Percentiles rank a stretch among this genome's conserved stretches.
phyloP scores from a whole-genome alignment of 2,113 vertebrate genomes.

The Arothron firmamentum region DNA sequence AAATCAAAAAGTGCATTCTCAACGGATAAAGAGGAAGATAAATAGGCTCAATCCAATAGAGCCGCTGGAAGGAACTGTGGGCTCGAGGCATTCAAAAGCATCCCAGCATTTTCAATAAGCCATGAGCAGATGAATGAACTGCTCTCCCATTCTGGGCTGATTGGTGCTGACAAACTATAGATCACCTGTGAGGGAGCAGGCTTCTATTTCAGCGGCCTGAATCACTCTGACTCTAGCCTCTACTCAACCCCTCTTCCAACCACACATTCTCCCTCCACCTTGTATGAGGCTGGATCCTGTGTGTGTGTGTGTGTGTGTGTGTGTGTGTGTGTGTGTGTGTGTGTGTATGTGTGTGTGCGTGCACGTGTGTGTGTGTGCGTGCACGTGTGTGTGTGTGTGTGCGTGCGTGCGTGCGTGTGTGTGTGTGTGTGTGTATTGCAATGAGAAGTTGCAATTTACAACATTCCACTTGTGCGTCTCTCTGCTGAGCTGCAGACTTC shows the following conservation, averaged over 20 bases:
- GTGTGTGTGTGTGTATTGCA: no score
- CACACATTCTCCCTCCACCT: no score
- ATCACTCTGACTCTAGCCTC: slow-evolving; percentile 49
- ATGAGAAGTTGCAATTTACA: no score
- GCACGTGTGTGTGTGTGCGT: no score
- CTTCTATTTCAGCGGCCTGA: slow-evolving; percentile 56
- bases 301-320: no score
- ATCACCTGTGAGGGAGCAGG: slow-evolving; percentile 66
- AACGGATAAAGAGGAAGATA: slow-evolving; percentile 72
- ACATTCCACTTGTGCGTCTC: no score
- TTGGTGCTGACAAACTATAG: slow-evolving; percentile 73
- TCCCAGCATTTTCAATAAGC: slow-evolving; percentile 69
- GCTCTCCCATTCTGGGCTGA: slow-evolving; percentile 62
- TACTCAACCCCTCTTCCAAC: background rate
- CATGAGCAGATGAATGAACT: slow-evolving; percentile 71
- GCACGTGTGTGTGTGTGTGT: no score
- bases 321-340: no score
- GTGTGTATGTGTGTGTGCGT: no score
- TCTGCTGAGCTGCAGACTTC: no score
- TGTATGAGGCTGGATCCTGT: no score
- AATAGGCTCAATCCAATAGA: slow-evolving; percentile 67
- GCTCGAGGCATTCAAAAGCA: slow-evolving; percentile 66
- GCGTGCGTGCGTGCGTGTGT: no score
- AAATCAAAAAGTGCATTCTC: slow-evolving; percentile 70
- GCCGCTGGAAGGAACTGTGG: slow-evolving; percentile 57